Evolutionary conservation across 35 echinoderm and acorn worm species (phyloP).

Genomic region (Lytechinus pictus): DNA sequence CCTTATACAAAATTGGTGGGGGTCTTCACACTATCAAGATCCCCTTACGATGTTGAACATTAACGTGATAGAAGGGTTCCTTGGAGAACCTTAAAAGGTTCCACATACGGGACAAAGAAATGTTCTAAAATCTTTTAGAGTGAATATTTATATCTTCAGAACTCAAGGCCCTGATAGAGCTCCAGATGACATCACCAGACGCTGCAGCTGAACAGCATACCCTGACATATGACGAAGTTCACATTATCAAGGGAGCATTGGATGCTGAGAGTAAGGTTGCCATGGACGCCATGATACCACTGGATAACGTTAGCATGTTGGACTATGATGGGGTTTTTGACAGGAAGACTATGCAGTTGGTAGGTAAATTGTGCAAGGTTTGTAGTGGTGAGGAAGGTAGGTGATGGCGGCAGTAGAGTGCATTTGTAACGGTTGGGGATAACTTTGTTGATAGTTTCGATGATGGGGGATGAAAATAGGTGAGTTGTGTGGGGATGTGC

Average conservation of each 20-base stretch:
- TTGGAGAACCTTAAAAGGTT: too few relatives aligned
- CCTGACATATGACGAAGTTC: constrained; percentile 57
- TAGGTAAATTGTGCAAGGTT: not conserved
- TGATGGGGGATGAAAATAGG: not conserved
- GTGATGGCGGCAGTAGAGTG: not conserved
- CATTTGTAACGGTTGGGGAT: not conserved
- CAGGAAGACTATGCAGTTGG: constrained; percentile 50
- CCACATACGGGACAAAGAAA: too few relatives aligned
- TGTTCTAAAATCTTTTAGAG: too few relatives aligned
- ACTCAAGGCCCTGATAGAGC: constrained; percentile 63
- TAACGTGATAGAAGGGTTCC: too few relatives aligned
- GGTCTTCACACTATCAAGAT: too few relatives aligned
- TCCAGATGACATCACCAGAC: constrained; percentile 54
- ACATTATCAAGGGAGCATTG: constrained; percentile 79
- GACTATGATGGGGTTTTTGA: constrained; percentile 45
- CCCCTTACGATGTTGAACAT: too few relatives aligned
- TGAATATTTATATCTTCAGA: constrained; percentile 21
- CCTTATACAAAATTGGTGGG: too few relatives aligned
- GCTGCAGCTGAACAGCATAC: constrained; percentile 54
- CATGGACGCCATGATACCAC: constrained; percentile 64
- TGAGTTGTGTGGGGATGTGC: not conserved
- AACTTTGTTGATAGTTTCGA: not conserved
- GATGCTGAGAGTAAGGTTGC: constrained; percentile 64
- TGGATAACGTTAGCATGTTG: constrained; percentile 71
- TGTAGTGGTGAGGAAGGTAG: not conserved